Evolutionary conservation across 2,113 vertebrate species (phyloP), one percentile per base, ranked within the genome.

Genomic region (Leucosticte australis): DNA sequence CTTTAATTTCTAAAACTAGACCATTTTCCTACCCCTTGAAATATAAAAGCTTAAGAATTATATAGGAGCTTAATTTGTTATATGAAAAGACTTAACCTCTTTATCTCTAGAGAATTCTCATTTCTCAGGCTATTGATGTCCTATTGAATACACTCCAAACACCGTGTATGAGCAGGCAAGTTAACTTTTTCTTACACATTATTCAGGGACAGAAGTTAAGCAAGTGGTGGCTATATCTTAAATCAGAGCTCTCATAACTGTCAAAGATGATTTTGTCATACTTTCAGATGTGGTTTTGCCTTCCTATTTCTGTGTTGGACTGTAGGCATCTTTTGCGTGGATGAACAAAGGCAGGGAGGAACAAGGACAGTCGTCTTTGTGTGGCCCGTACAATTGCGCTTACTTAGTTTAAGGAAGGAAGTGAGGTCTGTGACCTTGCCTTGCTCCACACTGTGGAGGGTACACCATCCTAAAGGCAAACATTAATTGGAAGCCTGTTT

Each of bases 371-470:
- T 87, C 52, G 39, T 92, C 83, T 92, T 91, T 95, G 95, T 96
- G 92, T 94, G 94, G 93, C 90, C 94, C 0, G 1, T 47, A 80
- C 75, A 92, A 93, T 83, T 94, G 82, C 71, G 63, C 60, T 31
- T 46, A 73, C 67, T 92, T 86, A 86, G 83, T 71, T 95, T 64
- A 83, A 94, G 94, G 92, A 95, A 96, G 95, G 95, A 97, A 95
- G 94, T 90, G 90, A 60, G 94, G 93, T 92, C 92, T 0, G 21
- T 94, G 95, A 97, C 93, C 91, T 70, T 88, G 92, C 87, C 64
- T 85, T 80, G 71, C 90, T 91, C 82, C 41, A 23, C 90, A 67
- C 70, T 83, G 93, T 49, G 90, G 79, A 95, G 90, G 89, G 90
- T 90, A 92, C 60, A 30, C 56, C 85, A 52, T 93, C 85, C 92